Base-by-base conservation (phyloP, 2,888 invertebrate genomes). In the Penaeus monodon region DNA sequence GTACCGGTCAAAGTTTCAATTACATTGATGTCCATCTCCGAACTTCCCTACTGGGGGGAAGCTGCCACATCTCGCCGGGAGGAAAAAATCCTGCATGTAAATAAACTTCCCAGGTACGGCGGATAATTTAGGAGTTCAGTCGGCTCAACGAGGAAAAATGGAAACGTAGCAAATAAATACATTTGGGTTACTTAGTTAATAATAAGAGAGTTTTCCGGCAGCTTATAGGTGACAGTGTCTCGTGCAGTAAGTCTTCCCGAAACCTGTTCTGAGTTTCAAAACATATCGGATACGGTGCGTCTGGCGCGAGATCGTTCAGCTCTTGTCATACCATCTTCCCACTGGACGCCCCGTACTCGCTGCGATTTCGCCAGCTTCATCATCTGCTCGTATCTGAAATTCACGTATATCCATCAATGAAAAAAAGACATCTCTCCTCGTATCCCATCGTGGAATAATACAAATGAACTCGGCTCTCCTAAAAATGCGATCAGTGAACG, bases 1-100 rank as follows among this genome's bases (percentile, higher is more conserved):
- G 84, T 77, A 84, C 66, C 77, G 77, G 77, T 77, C 84, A 84
- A 84, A 84, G 84, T 84, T 84, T 84, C 84, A 84, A 84, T 84
- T 84, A 77, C 84, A 84, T 84, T 65, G 84, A 77, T 84, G 84
- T 84, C 77, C 84, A 84, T 84, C 84, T 77, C 82, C 57, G 64
- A 65, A 76, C 77, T 66, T 84, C 77, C 77, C 83, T 64, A 57
- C 57, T 57, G 57, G 57, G 57, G 57, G 17, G 57, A 57, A 57
- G 57, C 57, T 57, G 57, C 57, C 57, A 57, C 17, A 57, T 57
- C 57, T 57, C 57, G 57, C 57, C 14, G 57, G 57, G 57, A 57
- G 17, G 57, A 57, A 57, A 57, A 57, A 57, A 57, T 57, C 57
- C 17, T 17, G 17, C 57, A 20, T 57, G 57, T 57, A 57, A 57